Evolutionary conservation across 2,113 vertebrate genomes (phyloP).

Genomic region (Pelodiscus sinensis): DNA sequence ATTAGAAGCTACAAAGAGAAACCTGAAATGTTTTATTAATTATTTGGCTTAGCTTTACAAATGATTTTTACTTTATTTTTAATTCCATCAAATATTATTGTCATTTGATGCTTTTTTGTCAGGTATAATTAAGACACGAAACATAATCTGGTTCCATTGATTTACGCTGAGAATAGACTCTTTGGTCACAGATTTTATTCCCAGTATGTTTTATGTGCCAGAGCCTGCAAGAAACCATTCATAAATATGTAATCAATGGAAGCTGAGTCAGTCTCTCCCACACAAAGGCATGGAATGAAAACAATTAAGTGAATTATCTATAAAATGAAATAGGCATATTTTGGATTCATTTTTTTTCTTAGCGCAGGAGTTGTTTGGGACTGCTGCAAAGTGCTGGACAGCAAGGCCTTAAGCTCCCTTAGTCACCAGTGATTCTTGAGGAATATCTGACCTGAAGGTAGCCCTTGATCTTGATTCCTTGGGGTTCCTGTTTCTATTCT

Average conservation of each 20-base stretch:
- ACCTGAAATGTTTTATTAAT: constrained; percentile 47
- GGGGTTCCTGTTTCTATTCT: accelerated
- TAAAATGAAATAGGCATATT: background rate
- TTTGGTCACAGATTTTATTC: background rate
- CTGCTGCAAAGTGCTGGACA: background rate
- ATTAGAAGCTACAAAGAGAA: constrained; percentile 29
- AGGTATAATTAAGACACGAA: constrained; percentile 16
- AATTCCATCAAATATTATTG: background rate
- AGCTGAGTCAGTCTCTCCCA: background rate
- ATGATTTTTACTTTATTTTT: background rate
- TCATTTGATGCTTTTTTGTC: background rate
- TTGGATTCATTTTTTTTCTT: background rate
- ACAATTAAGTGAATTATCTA: background rate
- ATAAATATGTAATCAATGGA: background rate
- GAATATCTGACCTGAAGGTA: background rate
- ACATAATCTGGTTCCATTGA: background rate
- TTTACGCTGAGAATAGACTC: background rate
- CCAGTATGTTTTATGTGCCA: background rate
- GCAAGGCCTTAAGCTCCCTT: background rate
- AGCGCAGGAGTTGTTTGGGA: background rate
- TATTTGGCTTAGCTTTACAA: constrained; percentile 1
- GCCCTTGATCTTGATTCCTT: background rate
- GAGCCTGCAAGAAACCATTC: background rate
- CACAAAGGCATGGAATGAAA: background rate
- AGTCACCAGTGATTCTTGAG: accelerated